Evolutionary conservation across 1,140 invertebrate genomes (phyloP), one percentile per base, ranked within the genome.

Genomic region (Anoplophora glabripennis): DNA sequence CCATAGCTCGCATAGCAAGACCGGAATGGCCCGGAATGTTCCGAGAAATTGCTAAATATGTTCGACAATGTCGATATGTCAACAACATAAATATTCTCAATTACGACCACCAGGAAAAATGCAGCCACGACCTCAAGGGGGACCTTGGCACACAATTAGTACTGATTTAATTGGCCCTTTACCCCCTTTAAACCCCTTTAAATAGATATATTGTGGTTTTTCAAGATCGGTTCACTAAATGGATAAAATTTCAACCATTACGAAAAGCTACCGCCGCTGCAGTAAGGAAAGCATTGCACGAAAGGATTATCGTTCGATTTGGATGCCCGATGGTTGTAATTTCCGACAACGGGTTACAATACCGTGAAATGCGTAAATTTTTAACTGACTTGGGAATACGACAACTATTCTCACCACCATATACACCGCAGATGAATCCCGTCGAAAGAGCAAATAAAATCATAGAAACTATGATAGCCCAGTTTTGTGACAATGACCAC

Each of bases 291-390:
- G 5, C 21, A 2, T 53, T 77, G 7, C 54, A 72, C 10, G 59
- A 73, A 1, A 37, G 59, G 1, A 48, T 77, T 1, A 63, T 74
- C n/a, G 51, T 64, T 7, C 53, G 69, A 0, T 73, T 68, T 48
- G 75, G 73, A 9, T 53, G 64, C 8, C 75, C 75, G 1, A 51
- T 63, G 42, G 65, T 64, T 0, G 48, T 77, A 1, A 42, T 76
- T 0, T 65, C 76, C n/a, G 77, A 81, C 49, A 77, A 78, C 57
- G 79, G 76, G 0, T 66, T 60, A 4, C 74, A 80, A 53, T 80
- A 28, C 35, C 18, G n/a, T 14, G 51, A 41, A n/a, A 17, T 21
- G 18, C 7, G 18, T 7, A 54, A 10, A 12, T 62, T 10, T 8
- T 28, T 28, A 28, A 28, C 21, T 5, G 21, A 28, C 21, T 28